Base-by-base conservation (phyloP, 2,797 vertebrate species). In the Carduelis carduelis region DNA sequence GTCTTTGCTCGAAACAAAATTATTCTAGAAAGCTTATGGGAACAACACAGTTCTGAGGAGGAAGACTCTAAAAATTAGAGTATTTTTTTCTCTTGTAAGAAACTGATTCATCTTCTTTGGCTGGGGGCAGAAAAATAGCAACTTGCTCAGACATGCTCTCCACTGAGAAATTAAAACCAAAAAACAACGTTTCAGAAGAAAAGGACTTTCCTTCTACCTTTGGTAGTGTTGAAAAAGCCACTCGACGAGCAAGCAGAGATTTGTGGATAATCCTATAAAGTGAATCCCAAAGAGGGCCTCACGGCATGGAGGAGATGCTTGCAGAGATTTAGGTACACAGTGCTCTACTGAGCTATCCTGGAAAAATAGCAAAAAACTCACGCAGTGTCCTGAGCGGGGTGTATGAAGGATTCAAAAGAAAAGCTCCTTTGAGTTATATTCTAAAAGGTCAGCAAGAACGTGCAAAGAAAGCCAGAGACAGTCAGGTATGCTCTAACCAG, bases 41-140 rank as follows among this genome's bases (percentile, higher is more conserved):
- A 90, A 86, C 63, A 59, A 71, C 72, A 77, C 41, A 59, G 69
- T 82, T 79, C 59, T 52, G 76, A 87, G n/a, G 32, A 89, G n/a
- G 19, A 93, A 87, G 63, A 70, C 26, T 1, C 1, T 44, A 83
- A 95, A 96, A 93, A 78, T 64, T 0, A 76, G 30, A 81, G 34
- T 28, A 43, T 83, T 92, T 92, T 39, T 93, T 83, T 76, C 50
- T 77, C 32, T 34, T 76, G 23, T 77, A 84, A 88, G 59, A 89
- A 92, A 87, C 41, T 20, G 35, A n/a, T 89, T 90, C 44, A 70
- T 49, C 55, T 63, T 79, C 63, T 49, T 93, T 95, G 74, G 75
- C 90, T 90, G 37, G 46, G 52, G 85, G 87, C 47, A 9, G 70
- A 74, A 92, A 89, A 89, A 85, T 50, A 92, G 71, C 87, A 91